Evolutionary conservation across 2,888 invertebrate genomes (phyloP), one percentile per base, ranked within the genome.

Genomic region (Liodrosophila aerea): DNA sequence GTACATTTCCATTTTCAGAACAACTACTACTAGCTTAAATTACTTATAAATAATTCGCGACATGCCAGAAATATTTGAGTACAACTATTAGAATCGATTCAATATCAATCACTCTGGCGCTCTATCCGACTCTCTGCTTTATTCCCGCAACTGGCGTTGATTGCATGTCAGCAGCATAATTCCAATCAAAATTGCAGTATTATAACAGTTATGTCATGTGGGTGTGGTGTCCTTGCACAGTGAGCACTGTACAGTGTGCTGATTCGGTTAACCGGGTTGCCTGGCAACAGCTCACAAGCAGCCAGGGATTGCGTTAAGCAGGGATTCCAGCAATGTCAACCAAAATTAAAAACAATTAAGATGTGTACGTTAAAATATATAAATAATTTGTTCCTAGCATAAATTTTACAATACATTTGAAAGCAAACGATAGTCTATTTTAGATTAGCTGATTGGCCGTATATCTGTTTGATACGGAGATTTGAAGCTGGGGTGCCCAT

Each of bases 161-260:
- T 54, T 58, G 66, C 52, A 61, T 73, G 58, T 66, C 60, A 51
- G 33, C 34, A 16, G 12, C 39, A 49, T 52, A 61, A 56, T 27
- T 11, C 16, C 27, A 54, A 58, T 54, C 34, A 47, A 52, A 64
- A 30, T 56, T 72, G 31, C 41, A 22, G 44, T 37, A 47, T 67
- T 46, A 12, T 39, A n/a, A n/a, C 11, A 4, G 33, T n/a, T 33
- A 7, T 34, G 7, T 29, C 8, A 9, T 8, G 29, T 29, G 29
- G 9, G 5, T 29, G 29, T 29, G 29, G 8, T 15, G 34, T 34
- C 13, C 2, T 2, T 34, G 12, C n/a, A 37, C 1, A 11, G 11
- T 11, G 33, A 33, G 2, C 15, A 9, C 36, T 15, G 9, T 34
- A 12, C 22, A 34, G 33, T 34, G 12, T 12, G 34, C 13, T 13